Conservation (phyloP, 2,113 vertebrate species). For the Andinoacara biseriatus region DNA sequence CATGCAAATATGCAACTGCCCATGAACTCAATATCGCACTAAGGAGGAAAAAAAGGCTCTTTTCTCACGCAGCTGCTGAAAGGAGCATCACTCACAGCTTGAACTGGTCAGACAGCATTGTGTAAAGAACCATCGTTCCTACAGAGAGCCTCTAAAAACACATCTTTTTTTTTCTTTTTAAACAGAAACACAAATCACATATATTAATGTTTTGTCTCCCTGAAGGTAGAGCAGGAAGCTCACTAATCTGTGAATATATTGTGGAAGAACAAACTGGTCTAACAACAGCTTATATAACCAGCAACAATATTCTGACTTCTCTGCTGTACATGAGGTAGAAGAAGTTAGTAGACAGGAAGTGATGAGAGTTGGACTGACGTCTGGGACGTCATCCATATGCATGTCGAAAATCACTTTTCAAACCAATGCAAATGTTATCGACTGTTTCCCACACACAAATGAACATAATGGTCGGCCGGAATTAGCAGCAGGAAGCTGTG, state of each 20-base stretch:
- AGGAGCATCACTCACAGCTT: constrained; percentile 6
- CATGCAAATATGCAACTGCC: too few relatives aligned
- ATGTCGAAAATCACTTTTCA: constrained; percentile 54
- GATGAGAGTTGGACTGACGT: constrained; percentile 34
- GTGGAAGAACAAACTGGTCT: constrained; percentile 3
- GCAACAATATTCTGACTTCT: not conserved
- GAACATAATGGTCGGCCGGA: not conserved
- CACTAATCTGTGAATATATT: constrained; percentile 12
- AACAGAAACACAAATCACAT: constrained; percentile 3
- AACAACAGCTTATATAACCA: not conserved
- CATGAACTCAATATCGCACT: not conserved
- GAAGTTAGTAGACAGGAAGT: not conserved
- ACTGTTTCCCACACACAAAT: constrained; percentile 35
- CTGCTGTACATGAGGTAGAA: not conserved
- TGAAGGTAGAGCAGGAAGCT: constrained; percentile 14
- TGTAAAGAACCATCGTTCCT: constrained; percentile 10
- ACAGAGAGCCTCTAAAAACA: constrained; percentile 26
- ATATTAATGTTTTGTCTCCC: constrained; percentile 19
- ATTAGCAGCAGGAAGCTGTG: constrained; percentile 1
- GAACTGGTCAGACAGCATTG: not conserved
- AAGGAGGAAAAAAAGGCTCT: not conserved
- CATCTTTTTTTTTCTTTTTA: not conserved
- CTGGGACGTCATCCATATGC: constrained; percentile 56
- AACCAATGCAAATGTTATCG: constrained; percentile 43
- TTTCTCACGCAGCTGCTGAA: not conserved